Conservation (phyloP, 2,113 vertebrate genomes). For the Procavia capensis region DNA sequence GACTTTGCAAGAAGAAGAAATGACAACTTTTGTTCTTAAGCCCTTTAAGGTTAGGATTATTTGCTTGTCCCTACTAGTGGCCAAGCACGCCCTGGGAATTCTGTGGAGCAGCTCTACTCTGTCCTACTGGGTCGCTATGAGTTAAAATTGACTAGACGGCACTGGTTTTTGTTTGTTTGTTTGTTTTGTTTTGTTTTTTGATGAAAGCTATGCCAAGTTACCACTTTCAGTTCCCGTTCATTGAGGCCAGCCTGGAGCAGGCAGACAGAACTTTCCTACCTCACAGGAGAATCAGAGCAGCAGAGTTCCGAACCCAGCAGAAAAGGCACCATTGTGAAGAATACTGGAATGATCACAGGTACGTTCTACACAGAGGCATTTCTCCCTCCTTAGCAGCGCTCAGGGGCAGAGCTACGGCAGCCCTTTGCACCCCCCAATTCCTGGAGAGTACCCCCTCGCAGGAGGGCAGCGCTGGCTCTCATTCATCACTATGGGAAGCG, state of each 20-base stretch:
- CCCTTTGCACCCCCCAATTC: slow-evolving; percentile 63
- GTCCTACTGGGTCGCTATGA: too few species aligned
- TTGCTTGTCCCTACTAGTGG: background rate
- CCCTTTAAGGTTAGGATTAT: background rate
- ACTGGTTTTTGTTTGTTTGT: too few species aligned
- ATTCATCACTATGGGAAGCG: slow-evolving; percentile 79
- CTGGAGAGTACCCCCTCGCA: slow-evolving; percentile 71
- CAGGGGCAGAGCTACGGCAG: slow-evolving; percentile 19
- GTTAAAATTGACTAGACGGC: too few species aligned
- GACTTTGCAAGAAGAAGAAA: background rate
- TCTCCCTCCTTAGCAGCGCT: accelerated
- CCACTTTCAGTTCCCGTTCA: background rate
- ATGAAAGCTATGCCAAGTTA: too few species aligned
- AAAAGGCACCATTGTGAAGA: background rate
- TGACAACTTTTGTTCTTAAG: background rate
- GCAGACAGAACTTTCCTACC: background rate
- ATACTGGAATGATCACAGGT: background rate
- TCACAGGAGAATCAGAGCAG: background rate
- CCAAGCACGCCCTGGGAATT: too few species aligned
- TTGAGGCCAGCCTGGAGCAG: accelerated
- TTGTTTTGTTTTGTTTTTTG: too few species aligned
- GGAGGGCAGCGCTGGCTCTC: slow-evolving; percentile 70
- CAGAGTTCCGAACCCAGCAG: background rate
- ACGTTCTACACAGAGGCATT: slow-evolving; percentile 41
- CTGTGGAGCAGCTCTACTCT: too few species aligned